A percentile compares a stretch with the other conserved stretches of the same genome.
Conservation (phyloP, 2,113 vertebrate genomes). For the Anas platyrhynchos region DNA sequence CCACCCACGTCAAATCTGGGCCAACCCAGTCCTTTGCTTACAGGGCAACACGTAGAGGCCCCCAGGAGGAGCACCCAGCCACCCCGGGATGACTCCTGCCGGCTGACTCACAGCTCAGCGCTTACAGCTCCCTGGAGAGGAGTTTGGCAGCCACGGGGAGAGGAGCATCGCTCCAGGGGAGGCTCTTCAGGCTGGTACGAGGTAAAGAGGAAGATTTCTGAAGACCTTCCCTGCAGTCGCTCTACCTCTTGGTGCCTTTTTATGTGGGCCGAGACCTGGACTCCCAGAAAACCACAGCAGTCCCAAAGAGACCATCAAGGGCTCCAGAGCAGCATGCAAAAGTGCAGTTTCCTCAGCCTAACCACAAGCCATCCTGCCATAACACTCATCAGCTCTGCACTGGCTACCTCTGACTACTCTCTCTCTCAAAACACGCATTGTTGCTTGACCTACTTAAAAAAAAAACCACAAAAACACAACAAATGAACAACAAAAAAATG, state of each 20-base stretch:
- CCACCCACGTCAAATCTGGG: neutral
- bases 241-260: neutral
- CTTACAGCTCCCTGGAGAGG: neutral
- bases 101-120: neutral
- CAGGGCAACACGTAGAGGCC: neutral
- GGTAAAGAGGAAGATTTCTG: neutral
- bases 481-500: neutral
- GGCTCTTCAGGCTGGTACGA: neutral
- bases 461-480: neutral
- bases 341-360: neutral
- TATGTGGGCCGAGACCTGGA: neutral
- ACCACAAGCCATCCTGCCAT: neutral
- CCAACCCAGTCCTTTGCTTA: neutral
- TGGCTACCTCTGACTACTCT: neutral
- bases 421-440: neutral
- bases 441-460: neutral
- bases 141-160: neutral
- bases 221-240: neutral
- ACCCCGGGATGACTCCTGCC: slow-evolving; percentile 9
- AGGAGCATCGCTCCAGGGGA: neutral
- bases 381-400: neutral
- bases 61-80: neutral
- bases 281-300: neutral
- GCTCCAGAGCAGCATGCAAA: neutral
- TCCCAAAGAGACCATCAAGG: neutral